Percentiles rank a stretch among this genome's conserved stretches.
phyloP scores from a whole-genome alignment of 2,797 vertebrate species.

The Arrhamphus sclerolepis region DNA sequence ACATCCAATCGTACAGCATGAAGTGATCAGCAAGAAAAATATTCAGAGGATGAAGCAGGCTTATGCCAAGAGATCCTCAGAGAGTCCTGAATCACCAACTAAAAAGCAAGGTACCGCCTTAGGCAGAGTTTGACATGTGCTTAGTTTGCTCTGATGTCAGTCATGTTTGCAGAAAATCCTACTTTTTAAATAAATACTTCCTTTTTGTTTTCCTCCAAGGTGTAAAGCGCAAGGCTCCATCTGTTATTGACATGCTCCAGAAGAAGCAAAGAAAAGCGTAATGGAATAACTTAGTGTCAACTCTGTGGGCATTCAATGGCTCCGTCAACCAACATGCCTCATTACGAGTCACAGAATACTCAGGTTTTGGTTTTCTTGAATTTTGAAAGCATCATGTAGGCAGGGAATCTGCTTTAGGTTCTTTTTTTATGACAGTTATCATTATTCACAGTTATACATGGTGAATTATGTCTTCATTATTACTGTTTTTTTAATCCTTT shows the following conservation, averaged over 20 bases:
- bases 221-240: constrained; percentile 65
- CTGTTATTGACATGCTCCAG: constrained; percentile 60
- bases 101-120: constrained; percentile 55
- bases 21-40: constrained; percentile 76
- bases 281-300: not conserved
- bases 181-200: not conserved
- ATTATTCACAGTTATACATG: not conserved
- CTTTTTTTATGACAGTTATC: not conserved
- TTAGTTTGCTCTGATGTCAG: not conserved
- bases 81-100: constrained; percentile 24
- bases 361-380: not conserved
- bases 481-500: not conserved
- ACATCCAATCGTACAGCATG: constrained; percentile 69
- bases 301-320: not conserved
- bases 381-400: not conserved
- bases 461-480: not conserved
- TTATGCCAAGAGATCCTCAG: constrained; percentile 65
- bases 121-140: not conserved
- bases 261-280: constrained; percentile 59
- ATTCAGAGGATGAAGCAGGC: constrained; percentile 80
- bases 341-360: not conserved
- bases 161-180: not conserved
- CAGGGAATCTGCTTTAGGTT: not conserved
- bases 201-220: constrained; percentile 50
- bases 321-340: not conserved